A percentile compares a stretch with the other conserved stretches of the same genome.
Evolutionary conservation across 2,113 vertebrate genomes (phyloP).

Genomic region (Sylvilagus bachmani): DNA sequence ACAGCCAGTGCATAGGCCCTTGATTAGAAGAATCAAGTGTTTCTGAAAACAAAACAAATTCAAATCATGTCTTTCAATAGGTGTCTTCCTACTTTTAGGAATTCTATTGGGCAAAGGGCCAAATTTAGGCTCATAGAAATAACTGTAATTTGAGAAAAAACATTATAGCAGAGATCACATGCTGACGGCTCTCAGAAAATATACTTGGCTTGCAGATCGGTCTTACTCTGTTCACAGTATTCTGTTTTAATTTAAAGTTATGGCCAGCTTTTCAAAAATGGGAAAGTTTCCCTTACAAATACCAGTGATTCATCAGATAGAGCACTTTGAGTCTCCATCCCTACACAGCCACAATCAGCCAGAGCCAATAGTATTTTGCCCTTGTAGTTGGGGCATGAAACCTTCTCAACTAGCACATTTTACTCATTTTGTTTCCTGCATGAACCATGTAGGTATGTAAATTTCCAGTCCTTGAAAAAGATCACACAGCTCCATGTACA

Average conservation of each 20-base stretch:
- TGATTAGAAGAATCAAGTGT: conserved; percentile 99
- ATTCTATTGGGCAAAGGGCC: neutral
- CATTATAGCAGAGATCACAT: conserved; percentile 16
- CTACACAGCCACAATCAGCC: neutral
- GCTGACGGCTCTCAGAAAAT: neutral
- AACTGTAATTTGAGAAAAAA: rapidly evolving
- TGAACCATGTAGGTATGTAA: neutral
- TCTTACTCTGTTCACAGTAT: neutral
- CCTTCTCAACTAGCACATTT: neutral
- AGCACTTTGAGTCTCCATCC: neutral
- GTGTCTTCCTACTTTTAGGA: neutral
- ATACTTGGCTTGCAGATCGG: neutral
- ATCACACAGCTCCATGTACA: neutral
- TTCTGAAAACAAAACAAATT: conserved; percentile 89
- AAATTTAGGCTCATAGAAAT: neutral
- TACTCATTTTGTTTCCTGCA: neutral
- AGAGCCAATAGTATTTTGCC: neutral
- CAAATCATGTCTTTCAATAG: conserved; percentile 27
- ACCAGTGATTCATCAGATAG: neutral
- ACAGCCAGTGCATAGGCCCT: conserved; percentile 98
- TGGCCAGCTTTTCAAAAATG: neutral
- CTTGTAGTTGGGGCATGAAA: neutral
- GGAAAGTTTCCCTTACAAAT: neutral
- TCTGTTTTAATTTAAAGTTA: neutral
- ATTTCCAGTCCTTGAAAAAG: neutral